Conservation (phyloP, 2,797 vertebrate species). For the Rhabdomys pumilio region DNA sequence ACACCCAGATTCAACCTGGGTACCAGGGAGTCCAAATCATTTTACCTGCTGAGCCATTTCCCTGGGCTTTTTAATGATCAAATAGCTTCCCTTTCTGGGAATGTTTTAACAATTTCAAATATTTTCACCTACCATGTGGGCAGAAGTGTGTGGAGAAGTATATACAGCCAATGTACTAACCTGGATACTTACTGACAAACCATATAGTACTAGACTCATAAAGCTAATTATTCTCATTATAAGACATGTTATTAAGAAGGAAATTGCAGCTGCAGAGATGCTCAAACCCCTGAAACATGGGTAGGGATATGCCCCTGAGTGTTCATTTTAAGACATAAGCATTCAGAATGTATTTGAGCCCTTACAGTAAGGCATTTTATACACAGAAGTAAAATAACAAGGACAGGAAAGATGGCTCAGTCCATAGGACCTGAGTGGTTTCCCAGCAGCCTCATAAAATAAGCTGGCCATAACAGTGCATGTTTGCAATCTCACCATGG, state of each 20-base stretch:
- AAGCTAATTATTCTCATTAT: neutral
- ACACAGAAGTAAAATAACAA: neutral
- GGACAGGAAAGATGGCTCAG: neutral
- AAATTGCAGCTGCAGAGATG: conserved; percentile 18
- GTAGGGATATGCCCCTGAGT: neutral
- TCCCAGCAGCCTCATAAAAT: neutral
- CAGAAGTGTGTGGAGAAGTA: neutral
- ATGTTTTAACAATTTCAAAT: conserved; percentile 49
- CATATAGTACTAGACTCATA: neutral
- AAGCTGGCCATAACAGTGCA: neutral
- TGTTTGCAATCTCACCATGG: neutral
- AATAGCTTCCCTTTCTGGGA: conserved; percentile 76
- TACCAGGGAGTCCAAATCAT: neutral
- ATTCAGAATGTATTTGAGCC: neutral
- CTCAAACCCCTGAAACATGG: neutral
- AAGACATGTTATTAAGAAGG: conserved; percentile 14
- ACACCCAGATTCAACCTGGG: neutral
- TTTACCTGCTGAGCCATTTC: neutral
- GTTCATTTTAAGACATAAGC: neutral
- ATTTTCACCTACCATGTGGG: neutral
- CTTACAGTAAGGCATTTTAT: neutral
- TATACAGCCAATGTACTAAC: neutral
- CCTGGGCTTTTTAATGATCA: conserved; percentile 84
- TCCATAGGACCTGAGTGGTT: neutral
- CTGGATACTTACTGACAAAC: neutral